These are phyloP conservation scores for Choristoneura fumiferana DNA, from an alignment of 1,140 invertebrate genomes.

Conservation along the genomic window DNA sequence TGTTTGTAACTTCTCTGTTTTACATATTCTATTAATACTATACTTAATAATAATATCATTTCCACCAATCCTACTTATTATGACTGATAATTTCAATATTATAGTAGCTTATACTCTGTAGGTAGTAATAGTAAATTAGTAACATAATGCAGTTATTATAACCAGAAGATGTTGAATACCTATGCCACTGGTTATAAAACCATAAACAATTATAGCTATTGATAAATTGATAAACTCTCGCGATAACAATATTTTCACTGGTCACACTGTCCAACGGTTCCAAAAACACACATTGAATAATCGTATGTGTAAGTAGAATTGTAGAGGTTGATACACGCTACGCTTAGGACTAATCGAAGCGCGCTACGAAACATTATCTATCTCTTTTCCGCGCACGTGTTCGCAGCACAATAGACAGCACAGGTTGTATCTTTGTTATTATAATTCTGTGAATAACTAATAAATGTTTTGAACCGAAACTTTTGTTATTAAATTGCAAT, in stretches of 20 bases:
- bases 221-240: too few relatives aligned
- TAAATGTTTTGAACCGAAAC: slow-evolving; percentile 12
- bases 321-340: neutral
- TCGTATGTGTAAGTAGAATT: neutral
- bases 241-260: neutral
- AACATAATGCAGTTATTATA: too few relatives aligned
- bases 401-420: neutral
- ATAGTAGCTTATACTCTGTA: too few relatives aligned
- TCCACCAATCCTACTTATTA: too few relatives aligned
- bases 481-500: slow-evolving; percentile 18
- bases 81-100: too few relatives aligned
- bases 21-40: too few relatives aligned
- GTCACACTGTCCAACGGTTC: neutral
- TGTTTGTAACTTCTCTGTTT: too few relatives aligned
- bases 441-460: slow-evolving; percentile 16
- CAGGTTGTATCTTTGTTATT: slow-evolving; percentile 17
- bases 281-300: slow-evolving; percentile 3
- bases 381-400: slow-evolving; percentile 10
- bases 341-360: neutral
- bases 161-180: too few relatives aligned
- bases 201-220: too few relatives aligned
- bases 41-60: too few relatives aligned
- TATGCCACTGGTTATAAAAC: too few relatives aligned
- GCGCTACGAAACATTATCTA: neutral
- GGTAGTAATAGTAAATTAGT: too few relatives aligned